Conservation (phyloP, 2,888 invertebrate genomes). For the Pecten maximus region DNA sequence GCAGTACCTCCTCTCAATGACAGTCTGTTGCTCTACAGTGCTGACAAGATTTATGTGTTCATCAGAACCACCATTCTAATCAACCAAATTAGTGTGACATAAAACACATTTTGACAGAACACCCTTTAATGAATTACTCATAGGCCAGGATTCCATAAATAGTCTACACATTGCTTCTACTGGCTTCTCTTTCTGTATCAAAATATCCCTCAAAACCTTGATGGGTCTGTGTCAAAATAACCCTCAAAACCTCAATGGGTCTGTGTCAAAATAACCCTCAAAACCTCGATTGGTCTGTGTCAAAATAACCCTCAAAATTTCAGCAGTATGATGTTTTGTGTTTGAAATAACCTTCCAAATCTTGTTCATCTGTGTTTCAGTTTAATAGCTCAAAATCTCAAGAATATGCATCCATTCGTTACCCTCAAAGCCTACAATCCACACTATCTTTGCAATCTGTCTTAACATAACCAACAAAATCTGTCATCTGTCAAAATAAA, state of each 20-base stretch:
- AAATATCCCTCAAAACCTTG: background rate
- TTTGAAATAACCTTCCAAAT: too few relatives aligned
- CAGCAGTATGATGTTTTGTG: too few relatives aligned
- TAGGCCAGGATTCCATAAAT: background rate
- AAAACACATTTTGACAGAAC: background rate
- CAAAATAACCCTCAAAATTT: background rate
- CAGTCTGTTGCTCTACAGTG: background rate
- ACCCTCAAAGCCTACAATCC: too few relatives aligned
- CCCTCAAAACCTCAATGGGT: background rate
- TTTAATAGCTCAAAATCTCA: too few relatives aligned
- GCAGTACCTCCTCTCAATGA: background rate
- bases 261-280: background rate
- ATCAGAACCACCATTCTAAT: background rate
- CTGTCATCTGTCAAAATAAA: too few relatives aligned
- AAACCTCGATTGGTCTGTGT: background rate
- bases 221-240: background rate
- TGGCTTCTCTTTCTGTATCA: background rate
- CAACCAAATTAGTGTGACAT: background rate
- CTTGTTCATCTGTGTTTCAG: too few relatives aligned
- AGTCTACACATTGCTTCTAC: background rate
- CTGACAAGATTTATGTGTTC: constrained; percentile 6
- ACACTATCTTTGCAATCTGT: too few relatives aligned
- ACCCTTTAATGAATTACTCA: constrained; percentile 8
- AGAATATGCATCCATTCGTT: too few relatives aligned
- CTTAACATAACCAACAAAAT: too few relatives aligned